phyloP scores from a whole-genome alignment of 1,140 invertebrate species.

The Lutraria rhynchaena region DNA sequence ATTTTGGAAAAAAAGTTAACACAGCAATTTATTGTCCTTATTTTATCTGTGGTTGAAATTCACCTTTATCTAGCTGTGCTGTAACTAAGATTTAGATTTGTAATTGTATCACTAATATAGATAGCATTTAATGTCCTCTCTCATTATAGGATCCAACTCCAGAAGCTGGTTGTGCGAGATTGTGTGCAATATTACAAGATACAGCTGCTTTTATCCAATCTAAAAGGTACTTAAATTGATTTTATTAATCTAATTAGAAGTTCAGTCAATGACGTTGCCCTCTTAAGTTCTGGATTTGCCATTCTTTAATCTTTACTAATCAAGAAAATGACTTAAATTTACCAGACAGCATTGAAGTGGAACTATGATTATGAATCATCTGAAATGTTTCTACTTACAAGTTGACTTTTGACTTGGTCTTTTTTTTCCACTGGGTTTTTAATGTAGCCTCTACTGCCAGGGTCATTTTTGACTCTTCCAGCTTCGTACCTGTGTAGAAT shows the following conservation, averaged over 20 bases:
- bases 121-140: neutral
- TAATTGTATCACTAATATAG: neutral
- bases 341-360: no score
- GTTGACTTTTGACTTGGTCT: no score
- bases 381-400: no score
- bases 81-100: neutral
- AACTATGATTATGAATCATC: no score
- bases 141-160: conserved; percentile 37
- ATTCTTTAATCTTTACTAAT: neutral
- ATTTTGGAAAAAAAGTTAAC: no score
- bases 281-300: neutral
- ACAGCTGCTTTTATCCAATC: conserved; percentile 49
- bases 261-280: no score
- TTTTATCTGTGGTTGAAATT: neutral
- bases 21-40: neutral
- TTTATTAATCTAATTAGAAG: no score
- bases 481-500: no score
- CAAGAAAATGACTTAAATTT: no score
- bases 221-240: conserved; percentile 45
- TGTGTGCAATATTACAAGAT: conserved; percentile 61
- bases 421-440: no score
- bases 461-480: no score
- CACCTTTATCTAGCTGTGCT: neutral
- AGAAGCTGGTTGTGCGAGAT: conserved; percentile 55
- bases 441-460: no score